Evolutionary conservation across 1,140 invertebrate species (phyloP).

Genomic region (Bombus impatiens): DNA sequence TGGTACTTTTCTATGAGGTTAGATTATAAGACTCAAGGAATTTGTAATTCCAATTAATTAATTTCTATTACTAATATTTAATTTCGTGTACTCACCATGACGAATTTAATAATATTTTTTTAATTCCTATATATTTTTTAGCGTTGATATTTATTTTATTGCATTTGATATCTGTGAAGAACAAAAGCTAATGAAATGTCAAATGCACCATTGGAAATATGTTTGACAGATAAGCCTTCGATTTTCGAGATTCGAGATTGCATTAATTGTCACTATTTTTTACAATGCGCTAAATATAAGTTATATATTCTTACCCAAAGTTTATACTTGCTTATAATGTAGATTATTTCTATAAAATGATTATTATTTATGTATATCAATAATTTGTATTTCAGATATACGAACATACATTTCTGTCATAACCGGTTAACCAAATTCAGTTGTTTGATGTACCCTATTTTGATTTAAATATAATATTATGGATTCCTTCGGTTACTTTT

Average conservation of each 20-base stretch:
- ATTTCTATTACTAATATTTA: background rate
- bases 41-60: background rate
- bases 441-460: background rate
- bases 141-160: conserved; percentile 32
- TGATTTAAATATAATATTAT: conserved; percentile 33
- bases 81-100: conserved; percentile 53
- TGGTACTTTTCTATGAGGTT: conserved; percentile 25
- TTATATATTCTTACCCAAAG: background rate
- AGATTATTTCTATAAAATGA: background rate
- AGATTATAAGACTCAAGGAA: background rate
- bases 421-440: background rate
- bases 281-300: conserved; percentile 26
- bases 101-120: conserved; percentile 47
- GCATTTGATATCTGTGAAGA: conserved; percentile 18
- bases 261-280: background rate
- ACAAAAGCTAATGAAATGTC: conserved; percentile 52
- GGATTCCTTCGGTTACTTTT: background rate
- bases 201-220: conserved; percentile 51
- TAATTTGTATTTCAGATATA: background rate
- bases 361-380: background rate
- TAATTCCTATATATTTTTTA: conserved; percentile 30
- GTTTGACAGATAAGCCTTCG: conserved; percentile 29
- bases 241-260: conserved; percentile 37
- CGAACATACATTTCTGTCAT: background rate
- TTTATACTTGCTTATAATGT: background rate